phyloP scores from a whole-genome alignment of 2,113 vertebrate species.

The Anhinga rufa region DNA sequence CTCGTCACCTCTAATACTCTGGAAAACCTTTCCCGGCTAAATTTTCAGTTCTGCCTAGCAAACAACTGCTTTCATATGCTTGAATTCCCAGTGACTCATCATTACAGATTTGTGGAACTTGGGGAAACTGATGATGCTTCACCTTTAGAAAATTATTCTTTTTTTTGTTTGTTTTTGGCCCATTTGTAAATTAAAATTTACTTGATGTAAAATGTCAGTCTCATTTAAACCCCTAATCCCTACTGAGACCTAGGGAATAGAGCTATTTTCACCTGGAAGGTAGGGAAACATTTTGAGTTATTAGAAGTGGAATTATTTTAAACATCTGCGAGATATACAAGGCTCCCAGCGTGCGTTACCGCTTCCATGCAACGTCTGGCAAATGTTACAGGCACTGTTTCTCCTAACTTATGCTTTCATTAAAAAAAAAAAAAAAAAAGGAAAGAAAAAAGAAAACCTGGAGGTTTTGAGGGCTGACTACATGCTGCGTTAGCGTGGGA shows the following conservation, averaged over 20 bases:
- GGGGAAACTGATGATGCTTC: background rate
- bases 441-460: background rate
- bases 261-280: constrained; percentile 24
- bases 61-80: background rate
- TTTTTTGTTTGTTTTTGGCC: background rate
- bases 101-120: background rate
- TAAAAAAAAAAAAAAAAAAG: background rate
- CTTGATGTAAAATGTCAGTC: background rate
- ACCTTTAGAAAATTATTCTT: background rate
- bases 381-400: constrained; percentile 3
- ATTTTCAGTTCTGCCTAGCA: background rate
- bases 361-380: background rate
- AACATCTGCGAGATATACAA: constrained; percentile 4
- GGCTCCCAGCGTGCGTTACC: background rate
- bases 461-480: background rate
- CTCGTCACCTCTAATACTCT: background rate
- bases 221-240: background rate
- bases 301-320: background rate
- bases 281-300: background rate
- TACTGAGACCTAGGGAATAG: background rate
- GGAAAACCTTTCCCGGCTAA: background rate
- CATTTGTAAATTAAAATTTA: background rate
- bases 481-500: rapidly evolving
- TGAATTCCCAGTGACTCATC: background rate
- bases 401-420: background rate